phyloP scores from a whole-genome alignment of 2,888 invertebrate genomes.

The Gymnocheta viridis region DNA sequence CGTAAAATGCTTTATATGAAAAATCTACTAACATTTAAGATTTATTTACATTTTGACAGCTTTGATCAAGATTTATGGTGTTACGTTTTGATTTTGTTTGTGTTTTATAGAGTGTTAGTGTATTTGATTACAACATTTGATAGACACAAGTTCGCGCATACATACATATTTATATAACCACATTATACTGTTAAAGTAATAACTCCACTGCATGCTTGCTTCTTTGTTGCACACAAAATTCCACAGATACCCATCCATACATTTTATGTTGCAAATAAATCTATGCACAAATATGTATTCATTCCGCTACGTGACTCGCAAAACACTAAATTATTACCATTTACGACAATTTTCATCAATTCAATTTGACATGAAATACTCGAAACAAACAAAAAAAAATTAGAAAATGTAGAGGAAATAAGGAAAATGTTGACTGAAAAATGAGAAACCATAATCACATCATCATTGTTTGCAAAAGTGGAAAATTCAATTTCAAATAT shows the following conservation, averaged over 20 bases:
- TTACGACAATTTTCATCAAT: slow-evolving; percentile 69
- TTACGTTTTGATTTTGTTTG: slow-evolving; percentile 25
- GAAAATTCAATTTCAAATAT: slow-evolving; percentile 68
- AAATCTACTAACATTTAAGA: slow-evolving; percentile 22
- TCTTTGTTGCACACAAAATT: not conserved
- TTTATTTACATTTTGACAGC: slow-evolving; percentile 55
- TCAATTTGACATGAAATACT: slow-evolving; percentile 67
- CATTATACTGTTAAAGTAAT: slow-evolving; percentile 13
- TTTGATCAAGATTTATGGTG: slow-evolving; percentile 62
- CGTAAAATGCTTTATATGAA: not conserved
- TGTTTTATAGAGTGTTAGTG: slow-evolving; percentile 25
- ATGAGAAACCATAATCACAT: slow-evolving; percentile 65
- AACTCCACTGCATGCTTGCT: slow-evolving; percentile 13
- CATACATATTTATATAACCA: not conserved
- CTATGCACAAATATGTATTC: slow-evolving; percentile 7
- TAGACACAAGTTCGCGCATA: not conserved
- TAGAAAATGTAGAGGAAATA: slow-evolving; percentile 27
- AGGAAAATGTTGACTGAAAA: slow-evolving; percentile 36
- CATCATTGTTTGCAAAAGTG: slow-evolving; percentile 67
- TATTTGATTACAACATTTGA: slow-evolving; percentile 23
- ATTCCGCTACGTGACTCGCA: not conserved
- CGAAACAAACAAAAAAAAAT: slow-evolving; percentile 31
- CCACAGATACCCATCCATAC: not conserved
- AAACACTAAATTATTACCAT: slow-evolving; percentile 62
- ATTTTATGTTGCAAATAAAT: slow-evolving; percentile 25